Conservation (phyloP, 2,113 vertebrate genomes). For the Salvelinus alpinus region DNA sequence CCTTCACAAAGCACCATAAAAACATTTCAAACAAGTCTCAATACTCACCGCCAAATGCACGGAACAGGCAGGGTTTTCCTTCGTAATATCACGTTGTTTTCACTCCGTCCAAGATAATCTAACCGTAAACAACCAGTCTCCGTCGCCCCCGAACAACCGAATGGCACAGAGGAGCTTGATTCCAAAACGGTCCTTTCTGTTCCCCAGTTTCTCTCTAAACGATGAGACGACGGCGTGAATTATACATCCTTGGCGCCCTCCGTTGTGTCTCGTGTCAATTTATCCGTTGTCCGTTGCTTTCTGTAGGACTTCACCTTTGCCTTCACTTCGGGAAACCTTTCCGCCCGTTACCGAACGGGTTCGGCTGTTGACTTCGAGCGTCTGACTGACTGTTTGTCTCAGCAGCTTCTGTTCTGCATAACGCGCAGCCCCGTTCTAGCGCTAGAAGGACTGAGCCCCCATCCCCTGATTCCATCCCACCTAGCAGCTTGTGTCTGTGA, state of each 20-base stretch:
- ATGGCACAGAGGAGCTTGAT: not conserved
- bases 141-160: not conserved
- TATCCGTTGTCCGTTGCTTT: not conserved
- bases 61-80: not conserved
- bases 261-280: not conserved
- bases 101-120: not conserved
- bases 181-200: not conserved
- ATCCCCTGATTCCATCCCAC: not conserved
- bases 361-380: not conserved
- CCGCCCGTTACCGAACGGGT: not conserved
- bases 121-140: not conserved
- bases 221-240: slow-evolving; percentile 3
- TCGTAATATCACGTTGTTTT: not conserved
- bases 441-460: slow-evolving; percentile 5
- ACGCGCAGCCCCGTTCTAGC: not conserved
- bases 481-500: not conserved
- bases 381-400: not conserved
- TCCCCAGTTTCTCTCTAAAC: slow-evolving; percentile 1
- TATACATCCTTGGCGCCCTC: not conserved
- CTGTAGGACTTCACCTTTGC: not conserved
- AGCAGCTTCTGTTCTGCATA: slow-evolving; percentile 5
- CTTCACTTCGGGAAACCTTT: slow-evolving; percentile 3
- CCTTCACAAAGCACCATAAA: not conserved
- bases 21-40: not conserved
- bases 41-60: slow-evolving; percentile 4